These are phyloP conservation scores for Steinernema hermaphroditum DNA, from an alignment of 2,888 invertebrate species.

Conservation along the genomic window DNA sequence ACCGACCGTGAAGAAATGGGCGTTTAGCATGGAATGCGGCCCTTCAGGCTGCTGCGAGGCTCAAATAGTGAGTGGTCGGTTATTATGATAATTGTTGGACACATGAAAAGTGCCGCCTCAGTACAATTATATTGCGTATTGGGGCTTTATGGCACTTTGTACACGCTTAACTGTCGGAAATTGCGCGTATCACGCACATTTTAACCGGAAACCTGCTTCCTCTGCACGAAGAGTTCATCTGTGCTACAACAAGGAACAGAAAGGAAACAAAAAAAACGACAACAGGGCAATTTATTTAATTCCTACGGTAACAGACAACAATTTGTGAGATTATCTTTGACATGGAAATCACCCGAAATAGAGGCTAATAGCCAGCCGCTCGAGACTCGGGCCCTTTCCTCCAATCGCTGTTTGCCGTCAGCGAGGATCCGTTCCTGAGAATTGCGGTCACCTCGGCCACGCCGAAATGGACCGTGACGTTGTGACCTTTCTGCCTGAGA, in stretches of 20 bases:
- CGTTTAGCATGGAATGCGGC: slow-evolving; percentile 17
- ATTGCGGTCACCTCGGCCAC: slow-evolving; percentile 18
- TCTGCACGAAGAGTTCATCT: no score
- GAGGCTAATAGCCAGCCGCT: slow-evolving; percentile 3
- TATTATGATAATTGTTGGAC: slow-evolving; percentile 25
- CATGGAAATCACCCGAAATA: neutral
- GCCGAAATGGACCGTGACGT: slow-evolving; percentile 3
- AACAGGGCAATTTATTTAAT: neutral
- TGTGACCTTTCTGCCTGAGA: slow-evolving; percentile 39
- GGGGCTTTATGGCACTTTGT: neutral
- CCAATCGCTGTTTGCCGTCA: slow-evolving; percentile 19
- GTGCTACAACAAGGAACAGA: no score
- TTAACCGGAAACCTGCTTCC: no score
- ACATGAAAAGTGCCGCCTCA: slow-evolving; percentile 28
- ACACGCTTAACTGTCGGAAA: no score
- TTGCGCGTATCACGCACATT: no score
- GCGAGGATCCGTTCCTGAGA: neutral
- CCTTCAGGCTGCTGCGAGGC: no score
- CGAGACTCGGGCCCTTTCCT: slow-evolving; percentile 11
- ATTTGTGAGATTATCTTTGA: neutral
- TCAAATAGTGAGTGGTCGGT: slow-evolving; percentile 18
- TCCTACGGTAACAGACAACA: slow-evolving; percentile 7
- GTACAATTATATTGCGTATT: slow-evolving; percentile 19
- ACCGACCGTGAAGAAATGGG: slow-evolving; percentile 21
- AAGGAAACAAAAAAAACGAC: no score